Percentiles rank a stretch among this genome's conserved stretches.
These are phyloP conservation scores for Axinella damicornis DNA, from an alignment of 37 sponge, comb jelly and placozoan species.

Conservation along the genomic window DNA sequence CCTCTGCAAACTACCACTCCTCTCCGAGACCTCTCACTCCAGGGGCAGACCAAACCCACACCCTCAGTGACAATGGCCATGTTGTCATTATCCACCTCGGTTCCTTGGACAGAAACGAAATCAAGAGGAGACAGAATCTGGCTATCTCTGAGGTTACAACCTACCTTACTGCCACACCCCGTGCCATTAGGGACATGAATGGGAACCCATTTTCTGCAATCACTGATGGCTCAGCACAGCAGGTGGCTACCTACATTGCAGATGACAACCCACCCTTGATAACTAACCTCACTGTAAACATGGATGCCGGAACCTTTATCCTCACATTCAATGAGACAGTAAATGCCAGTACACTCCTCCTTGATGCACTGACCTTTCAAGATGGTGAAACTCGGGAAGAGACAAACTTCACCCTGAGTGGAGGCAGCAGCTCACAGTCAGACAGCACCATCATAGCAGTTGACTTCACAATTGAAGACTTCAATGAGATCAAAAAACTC, in stretches of 20 bases:
- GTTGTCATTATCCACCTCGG: constrained; percentile 79
- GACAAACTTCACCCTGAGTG: constrained; percentile 56
- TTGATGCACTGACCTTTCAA: constrained; percentile 66
- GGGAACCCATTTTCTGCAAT: constrained; percentile 66
- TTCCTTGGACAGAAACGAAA: constrained; percentile 85
- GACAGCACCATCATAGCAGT: constrained; percentile 79
- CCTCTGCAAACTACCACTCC: constrained; percentile 78
- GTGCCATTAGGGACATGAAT: constrained; percentile 82
- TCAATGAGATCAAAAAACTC: constrained; percentile 83
- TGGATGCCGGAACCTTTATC: constrained; percentile 66
- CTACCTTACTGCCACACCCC: constrained; percentile 36
- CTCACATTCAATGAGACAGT: constrained; percentile 94
- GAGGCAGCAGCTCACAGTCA: constrained; percentile 32
- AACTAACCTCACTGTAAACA: constrained; percentile 71
- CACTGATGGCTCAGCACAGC: constrained; percentile 62
- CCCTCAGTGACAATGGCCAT: constrained; percentile 77
- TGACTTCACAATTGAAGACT: constrained; percentile 52
- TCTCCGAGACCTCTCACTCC: constrained; percentile 74
- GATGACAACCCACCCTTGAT: constrained; percentile 81
- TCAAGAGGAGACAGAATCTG: constrained; percentile 81
- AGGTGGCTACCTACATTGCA: constrained; percentile 37
- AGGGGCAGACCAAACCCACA: constrained; percentile 59
- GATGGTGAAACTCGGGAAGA: constrained; percentile 19
- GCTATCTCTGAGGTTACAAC: constrained; percentile 57
- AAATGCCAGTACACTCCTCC: constrained; percentile 59